A percentile compares a stretch with the other conserved stretches of the same genome.
These are phyloP conservation scores for Martes martes DNA, from an alignment of 2,113 vertebrate genomes.

Conservation along the genomic window DNA sequence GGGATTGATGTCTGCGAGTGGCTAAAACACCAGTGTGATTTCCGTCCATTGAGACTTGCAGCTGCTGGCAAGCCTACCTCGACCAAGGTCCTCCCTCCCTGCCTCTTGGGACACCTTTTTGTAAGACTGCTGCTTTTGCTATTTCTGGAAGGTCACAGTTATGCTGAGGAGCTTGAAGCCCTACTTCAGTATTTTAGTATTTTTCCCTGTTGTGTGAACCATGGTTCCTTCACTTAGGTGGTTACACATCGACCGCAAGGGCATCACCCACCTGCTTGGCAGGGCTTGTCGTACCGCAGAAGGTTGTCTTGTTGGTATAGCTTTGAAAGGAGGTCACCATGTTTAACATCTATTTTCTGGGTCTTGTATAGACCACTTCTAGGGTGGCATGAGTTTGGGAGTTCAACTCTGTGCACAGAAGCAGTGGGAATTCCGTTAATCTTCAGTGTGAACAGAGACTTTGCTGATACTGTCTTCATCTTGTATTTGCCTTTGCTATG, in stretches of 20 bases:
- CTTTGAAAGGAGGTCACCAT: not conserved
- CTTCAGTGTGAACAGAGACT: not conserved
- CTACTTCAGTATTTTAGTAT: not conserved
- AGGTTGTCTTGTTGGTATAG: not conserved
- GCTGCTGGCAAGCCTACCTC: not conserved
- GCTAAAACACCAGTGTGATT: not conserved
- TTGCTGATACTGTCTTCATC: not conserved
- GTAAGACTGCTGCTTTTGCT: not conserved
- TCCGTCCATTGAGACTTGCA: not conserved
- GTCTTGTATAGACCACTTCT: not conserved
- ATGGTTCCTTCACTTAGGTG: not conserved
- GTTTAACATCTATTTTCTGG: not conserved
- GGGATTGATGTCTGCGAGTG: not conserved
- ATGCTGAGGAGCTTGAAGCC: not conserved
- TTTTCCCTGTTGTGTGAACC: not conserved
- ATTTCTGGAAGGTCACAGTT: not conserved
- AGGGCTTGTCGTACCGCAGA: not conserved
- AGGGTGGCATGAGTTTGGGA: not conserved
- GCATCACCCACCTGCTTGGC: not conserved
- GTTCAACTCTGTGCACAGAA: not conserved
- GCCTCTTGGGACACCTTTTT: not conserved
- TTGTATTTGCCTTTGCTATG: not conserved
- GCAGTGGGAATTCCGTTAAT: not conserved
- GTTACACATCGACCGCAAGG: not conserved
- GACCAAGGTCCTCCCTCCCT: not conserved